phyloP scores from a whole-genome alignment of 1,140 invertebrate species.

The Armadillidium nasatum region DNA sequence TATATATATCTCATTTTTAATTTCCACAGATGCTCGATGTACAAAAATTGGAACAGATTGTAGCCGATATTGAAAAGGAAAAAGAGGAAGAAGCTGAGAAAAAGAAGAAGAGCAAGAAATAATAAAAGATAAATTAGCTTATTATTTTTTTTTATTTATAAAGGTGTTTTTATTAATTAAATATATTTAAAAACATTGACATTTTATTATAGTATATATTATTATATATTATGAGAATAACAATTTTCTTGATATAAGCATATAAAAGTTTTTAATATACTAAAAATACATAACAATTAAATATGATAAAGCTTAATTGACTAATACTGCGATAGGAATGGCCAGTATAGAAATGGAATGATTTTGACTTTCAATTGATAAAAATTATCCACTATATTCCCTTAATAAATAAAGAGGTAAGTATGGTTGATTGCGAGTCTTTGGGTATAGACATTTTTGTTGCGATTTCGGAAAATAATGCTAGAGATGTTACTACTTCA shows the following conservation, averaged over 20 bases:
- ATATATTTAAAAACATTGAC: no score
- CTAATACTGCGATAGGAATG: no score
- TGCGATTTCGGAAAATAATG: slow-evolving; percentile 31
- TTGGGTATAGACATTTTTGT: slow-evolving; percentile 31
- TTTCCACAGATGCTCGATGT: slow-evolving; percentile 73
- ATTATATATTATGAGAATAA: no score
- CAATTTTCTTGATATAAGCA: no score
- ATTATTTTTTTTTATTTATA: background rate
- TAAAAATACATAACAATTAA: no score
- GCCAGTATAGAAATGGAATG: no score
- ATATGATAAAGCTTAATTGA: no score
- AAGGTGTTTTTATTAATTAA: no score
- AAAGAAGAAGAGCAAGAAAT: slow-evolving; percentile 85
- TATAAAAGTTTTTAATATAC: no score
- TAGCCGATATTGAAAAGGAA: slow-evolving; percentile 91
- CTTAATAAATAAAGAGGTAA: slow-evolving; percentile 31
- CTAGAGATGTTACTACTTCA: slow-evolving; percentile 28
- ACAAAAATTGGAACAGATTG: slow-evolving; percentile 85
- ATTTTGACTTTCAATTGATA: background rate
- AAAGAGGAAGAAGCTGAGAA: slow-evolving; percentile 97
- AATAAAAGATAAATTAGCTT: slow-evolving; percentile 23
- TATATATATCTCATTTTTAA: background rate
- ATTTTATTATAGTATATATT: no score
- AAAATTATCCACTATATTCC: slow-evolving; percentile 27
- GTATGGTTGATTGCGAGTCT: slow-evolving; percentile 30